Percentiles rank a stretch among this genome's conserved stretches.
phyloP scores from a whole-genome alignment of 92 coral and sea anemone genomes.

The Palythoa caribaeorum region DNA sequence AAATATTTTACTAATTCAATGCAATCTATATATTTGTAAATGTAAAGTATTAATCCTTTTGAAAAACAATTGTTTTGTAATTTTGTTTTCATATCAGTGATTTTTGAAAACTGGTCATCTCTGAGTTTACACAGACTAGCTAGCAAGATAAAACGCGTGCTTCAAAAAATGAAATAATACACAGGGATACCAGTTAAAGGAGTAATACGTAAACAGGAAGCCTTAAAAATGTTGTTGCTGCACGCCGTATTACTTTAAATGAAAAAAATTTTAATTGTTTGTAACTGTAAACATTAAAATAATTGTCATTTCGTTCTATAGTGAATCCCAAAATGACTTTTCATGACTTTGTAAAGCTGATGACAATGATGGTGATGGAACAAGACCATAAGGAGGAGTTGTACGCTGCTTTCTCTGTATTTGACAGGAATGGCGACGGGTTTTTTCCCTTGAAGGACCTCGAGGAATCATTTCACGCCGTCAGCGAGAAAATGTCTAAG shows the following conservation, averaged over 20 bases:
- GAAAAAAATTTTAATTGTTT: neutral
- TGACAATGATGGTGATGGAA: conserved; percentile 69
- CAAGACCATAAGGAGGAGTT: conserved; percentile 61
- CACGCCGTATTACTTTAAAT: neutral
- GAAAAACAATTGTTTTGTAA: too few species aligned
- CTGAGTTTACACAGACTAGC: too few species aligned
- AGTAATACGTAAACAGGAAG: too few species aligned
- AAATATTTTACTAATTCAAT: too few species aligned
- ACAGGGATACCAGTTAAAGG: too few species aligned
- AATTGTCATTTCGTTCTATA: neutral
- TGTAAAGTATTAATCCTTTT: too few species aligned
- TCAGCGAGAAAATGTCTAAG: conserved; percentile 51
- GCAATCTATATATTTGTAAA: too few species aligned
- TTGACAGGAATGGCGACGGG: conserved; percentile 54
- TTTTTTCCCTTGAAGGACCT: conserved; percentile 59
- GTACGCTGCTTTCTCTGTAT: conserved; percentile 65
- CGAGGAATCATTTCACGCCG: conserved; percentile 63
- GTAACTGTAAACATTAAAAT: too few species aligned
- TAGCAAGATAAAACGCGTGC: too few species aligned
- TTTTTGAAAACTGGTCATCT: too few species aligned
- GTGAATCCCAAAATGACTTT: conserved; percentile 61
- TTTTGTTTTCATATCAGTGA: too few species aligned
- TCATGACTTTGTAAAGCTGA: conserved; percentile 62
- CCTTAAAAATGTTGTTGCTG: neutral
- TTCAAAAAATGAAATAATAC: too few species aligned